Evolutionary conservation across 2,797 vertebrate genomes (phyloP), one percentile per base, ranked within the genome.

Genomic region (Darevskia nairensis): DNA sequence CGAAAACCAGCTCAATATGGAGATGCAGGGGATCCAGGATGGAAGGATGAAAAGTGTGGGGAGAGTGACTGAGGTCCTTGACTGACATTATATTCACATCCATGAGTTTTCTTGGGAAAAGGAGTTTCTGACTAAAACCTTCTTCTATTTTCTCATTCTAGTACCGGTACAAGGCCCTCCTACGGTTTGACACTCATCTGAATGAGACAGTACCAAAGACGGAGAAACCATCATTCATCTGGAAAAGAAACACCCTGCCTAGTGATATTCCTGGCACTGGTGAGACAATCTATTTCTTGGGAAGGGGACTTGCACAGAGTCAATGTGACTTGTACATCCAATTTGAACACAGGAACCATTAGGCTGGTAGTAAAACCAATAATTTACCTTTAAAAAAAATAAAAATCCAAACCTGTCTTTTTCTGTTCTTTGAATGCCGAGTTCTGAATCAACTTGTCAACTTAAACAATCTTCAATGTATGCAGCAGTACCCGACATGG

Each of bases 221-320:
- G 1, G 0, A 0, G 0, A 92, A 44, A 8, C 98, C 98, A 0
- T 68, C 91, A 8, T 97, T 99, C 92, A 25, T 74, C 17, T 99
- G 99, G 99, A 94, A 92, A 61, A 93, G 95, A 82, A 76, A 94
- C 3, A 92, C 3, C 8, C 97, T 99, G 87, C 99, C 99, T 41
- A 4, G 66, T 1, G 98, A 98, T 71, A 80, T 44, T 74, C 97
- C 97, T 19, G 80, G 80, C 19, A 7, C 32, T 0, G 97, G 98
- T 99, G 96, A 97, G 89, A 92, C 66, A 88, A 13, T 85, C 10
- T 78, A 13, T 41, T 61, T 88, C 39, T 87, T 87, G 41, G 10
- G 23, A 35, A 79, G 29, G 46, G 39, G 10, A 19, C n/a, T 32
- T 41, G 46, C 44, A 71, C 29, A 82, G n/a, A 50, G 17, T 32